Conservation (phyloP, 2,888 invertebrate genomes). For the Tetramorium bicarinatum region DNA sequence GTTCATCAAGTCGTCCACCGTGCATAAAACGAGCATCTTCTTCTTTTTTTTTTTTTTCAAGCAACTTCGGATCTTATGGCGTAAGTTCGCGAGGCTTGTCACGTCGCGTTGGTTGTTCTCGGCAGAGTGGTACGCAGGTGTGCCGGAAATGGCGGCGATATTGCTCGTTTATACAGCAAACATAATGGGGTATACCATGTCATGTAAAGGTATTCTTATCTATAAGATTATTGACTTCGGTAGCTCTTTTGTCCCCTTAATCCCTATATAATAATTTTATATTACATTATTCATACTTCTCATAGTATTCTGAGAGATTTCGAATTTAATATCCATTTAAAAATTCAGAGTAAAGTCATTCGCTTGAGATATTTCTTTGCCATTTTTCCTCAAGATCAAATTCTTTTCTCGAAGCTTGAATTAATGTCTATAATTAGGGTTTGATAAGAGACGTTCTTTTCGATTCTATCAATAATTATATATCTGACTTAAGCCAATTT, state of each 20-base stretch:
- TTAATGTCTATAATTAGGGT: not conserved
- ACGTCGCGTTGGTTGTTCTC: conserved; percentile 34
- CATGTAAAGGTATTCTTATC: conserved; percentile 17
- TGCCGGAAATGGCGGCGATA: conserved; percentile 40
- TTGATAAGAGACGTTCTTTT: not conserved
- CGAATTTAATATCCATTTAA: not conserved
- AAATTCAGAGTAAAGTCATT: not conserved
- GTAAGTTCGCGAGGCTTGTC: conserved; percentile 36
- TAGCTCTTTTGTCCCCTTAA: not conserved
- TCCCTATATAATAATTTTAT: not conserved
- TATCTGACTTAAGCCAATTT: not conserved
- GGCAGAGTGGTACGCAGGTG: conserved; percentile 47
- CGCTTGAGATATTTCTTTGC: not conserved
- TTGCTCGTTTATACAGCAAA: conserved; percentile 51
- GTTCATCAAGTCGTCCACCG: conserved; percentile 15
- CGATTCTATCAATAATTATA: not conserved
- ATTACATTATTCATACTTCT: not conserved
- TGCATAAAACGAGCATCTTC: conserved; percentile 6
- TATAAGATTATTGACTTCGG: conserved; percentile 43
- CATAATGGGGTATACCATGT: conserved; percentile 35
- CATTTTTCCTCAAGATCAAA: not conserved
- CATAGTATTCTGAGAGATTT: not conserved
- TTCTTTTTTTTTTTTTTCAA: not conserved
- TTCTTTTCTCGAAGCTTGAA: not conserved
- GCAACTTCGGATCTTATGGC: conserved; percentile 34